Conservation (phyloP, 1,140 invertebrate species). For the Bombus huntii region DNA sequence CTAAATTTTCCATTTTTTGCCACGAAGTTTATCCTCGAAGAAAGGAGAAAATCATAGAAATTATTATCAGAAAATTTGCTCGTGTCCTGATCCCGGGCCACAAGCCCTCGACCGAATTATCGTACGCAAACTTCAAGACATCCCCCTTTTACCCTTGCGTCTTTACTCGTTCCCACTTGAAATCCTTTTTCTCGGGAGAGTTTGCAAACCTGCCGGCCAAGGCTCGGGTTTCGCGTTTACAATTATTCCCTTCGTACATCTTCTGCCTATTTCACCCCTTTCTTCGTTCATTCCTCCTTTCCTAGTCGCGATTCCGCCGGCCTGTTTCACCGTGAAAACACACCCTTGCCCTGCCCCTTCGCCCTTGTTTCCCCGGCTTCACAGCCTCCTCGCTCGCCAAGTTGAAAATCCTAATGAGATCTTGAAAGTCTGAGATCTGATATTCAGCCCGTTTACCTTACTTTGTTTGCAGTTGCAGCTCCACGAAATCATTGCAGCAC, state of each 20-base stretch:
- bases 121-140: not conserved
- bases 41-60: not conserved
- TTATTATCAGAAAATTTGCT: not conserved
- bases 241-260: conserved; percentile 18
- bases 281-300: not conserved
- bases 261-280: conserved; percentile 29
- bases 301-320: not conserved
- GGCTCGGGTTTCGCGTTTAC: not conserved
- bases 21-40: not conserved
- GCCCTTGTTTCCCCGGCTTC: not conserved
- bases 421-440: conserved; percentile 58
- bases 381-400: conserved; percentile 20
- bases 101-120: not conserved
- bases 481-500: conserved; percentile 30
- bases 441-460: conserved; percentile 53
- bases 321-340: conserved; percentile 33
- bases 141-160: too few relatives aligned
- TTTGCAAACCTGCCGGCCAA: not conserved
- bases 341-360: conserved; percentile 17
- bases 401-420: conserved; percentile 66
- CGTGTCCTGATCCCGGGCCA: not conserved
- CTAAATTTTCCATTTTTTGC: not conserved
- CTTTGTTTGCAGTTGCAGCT: conserved; percentile 49
- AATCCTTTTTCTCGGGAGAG: not conserved
- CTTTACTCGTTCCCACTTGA: not conserved